Conservation (phyloP, 35 echinoderm and acorn worm species). For the Ophioderma brevispina region DNA sequence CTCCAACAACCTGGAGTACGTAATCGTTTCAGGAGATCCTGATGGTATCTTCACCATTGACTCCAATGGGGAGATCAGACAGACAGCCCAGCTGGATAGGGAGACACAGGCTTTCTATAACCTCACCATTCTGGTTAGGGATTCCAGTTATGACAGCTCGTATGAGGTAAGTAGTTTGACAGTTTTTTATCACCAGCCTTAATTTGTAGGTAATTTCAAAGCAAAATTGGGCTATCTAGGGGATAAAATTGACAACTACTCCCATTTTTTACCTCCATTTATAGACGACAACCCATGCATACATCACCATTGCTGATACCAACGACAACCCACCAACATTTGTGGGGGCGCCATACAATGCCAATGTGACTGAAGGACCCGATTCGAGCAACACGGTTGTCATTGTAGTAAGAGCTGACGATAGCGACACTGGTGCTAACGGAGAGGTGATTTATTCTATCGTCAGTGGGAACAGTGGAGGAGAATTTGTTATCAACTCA, state of each 20-base stretch:
- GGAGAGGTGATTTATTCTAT: constrained; percentile 69
- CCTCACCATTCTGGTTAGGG: constrained; percentile 56
- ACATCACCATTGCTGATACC: constrained; percentile 63
- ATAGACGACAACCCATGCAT: constrained; percentile 39
- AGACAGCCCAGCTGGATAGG: constrained; percentile 62
- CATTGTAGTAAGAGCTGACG: constrained; percentile 40
- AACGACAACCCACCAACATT: constrained; percentile 83
- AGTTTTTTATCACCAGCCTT: no score
- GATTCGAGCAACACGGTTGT: constrained; percentile 24
- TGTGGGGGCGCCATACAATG: constrained; percentile 9
- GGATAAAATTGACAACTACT: not conserved
- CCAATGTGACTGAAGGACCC: constrained; percentile 60
- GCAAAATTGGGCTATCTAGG: no score
- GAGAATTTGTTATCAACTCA: constrained; percentile 38
- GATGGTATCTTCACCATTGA: constrained; percentile 74
- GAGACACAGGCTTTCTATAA: constrained; percentile 70
- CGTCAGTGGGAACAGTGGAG: constrained; percentile 10
- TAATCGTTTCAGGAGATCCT: constrained; percentile 55
- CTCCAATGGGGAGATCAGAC: constrained; percentile 60
- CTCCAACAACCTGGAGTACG: constrained; percentile 72
- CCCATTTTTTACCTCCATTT: not conserved
- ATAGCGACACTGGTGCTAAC: constrained; percentile 68
- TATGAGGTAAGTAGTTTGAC: constrained; percentile 1
- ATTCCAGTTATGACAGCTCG: constrained; percentile 21
- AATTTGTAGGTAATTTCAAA: no score